Evolutionary conservation across 2,113 vertebrate species (phyloP), one percentile per base, ranked within the genome.

Genomic region (Poecile atricapillus): DNA sequence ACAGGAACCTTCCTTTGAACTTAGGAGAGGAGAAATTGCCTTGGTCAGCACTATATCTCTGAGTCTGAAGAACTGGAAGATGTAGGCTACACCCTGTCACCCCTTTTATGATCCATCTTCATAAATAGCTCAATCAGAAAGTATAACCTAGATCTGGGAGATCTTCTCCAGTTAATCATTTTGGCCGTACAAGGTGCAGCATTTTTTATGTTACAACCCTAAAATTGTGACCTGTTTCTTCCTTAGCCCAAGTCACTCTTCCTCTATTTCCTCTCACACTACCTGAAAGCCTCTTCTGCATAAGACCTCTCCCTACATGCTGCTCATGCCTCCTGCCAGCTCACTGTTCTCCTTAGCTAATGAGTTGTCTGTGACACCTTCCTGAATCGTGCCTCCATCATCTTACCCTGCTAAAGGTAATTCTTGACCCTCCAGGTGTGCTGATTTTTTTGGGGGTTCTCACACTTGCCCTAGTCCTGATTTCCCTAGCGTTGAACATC

Each of bases 151-250:
- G 10, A n/a, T 16, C 44, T 43, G 24, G 7, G 5, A 83, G 11
- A 37, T 47, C 12, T 58, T 46, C 15, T 44, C 75, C 22, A 62
- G 37, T 15, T 62, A 17, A 65, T 17, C 49, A 7, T 58, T 87
- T 77, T 81, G 37, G 3, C 62, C 13, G 10, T 39, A 52, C 47
- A 67, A 27, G 15, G 25, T n/a, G 31, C 0, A 0, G 10, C 7
- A 22, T 5, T 62, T 89, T 83, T 41, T 31, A 69, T n/a, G 10
- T 9, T 83, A 60, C 22, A 50, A 9, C 5, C 8, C 37, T 77
- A 53, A 65, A 68, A 39, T 15, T 35, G 15, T 47, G 14, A 39
- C 46, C 10, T 80, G 8, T 92, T 73, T 77, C 41, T 76, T 80
- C 41, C 23, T 68, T 8, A 10, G 23, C 27, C 44, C 30, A 7